Evolutionary conservation across 92 coral and sea anemone genomes (phyloP).

Genomic region (Palythoa caribaeorum): DNA sequence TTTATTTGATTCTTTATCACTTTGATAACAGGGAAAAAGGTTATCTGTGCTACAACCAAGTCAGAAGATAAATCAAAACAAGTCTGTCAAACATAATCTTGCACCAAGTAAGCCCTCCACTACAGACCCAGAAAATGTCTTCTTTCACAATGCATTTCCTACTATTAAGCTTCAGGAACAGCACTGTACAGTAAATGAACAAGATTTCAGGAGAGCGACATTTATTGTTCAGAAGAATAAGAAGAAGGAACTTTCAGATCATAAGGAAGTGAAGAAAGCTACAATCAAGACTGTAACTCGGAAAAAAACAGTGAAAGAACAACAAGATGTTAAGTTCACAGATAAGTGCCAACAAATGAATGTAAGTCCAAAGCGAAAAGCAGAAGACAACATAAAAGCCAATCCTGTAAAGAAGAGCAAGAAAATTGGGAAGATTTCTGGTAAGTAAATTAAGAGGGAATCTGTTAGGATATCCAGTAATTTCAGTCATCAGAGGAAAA

Average conservation of each 20-base stretch:
- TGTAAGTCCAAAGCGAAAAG: constrained; percentile 44
- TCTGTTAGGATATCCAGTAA: no score
- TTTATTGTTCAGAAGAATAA: constrained; percentile 53
- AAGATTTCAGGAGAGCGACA: constrained; percentile 41
- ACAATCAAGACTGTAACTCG: neutral
- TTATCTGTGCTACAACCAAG: constrained; percentile 16
- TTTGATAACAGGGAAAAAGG: neutral
- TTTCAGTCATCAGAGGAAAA: no score
- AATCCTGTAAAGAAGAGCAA: constrained; percentile 25
- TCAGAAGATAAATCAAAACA: constrained; percentile 33
- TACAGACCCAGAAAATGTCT: neutral
- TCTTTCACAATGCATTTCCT: neutral
- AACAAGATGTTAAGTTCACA: neutral
- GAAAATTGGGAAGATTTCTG: neutral
- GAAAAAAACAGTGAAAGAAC: neutral
- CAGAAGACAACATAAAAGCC: constrained; percentile 24
- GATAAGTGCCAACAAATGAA: neutral
- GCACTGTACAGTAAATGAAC: neutral
- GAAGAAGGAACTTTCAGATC: constrained; percentile 1
- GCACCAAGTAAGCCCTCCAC: neutral
- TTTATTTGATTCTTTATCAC: neutral
- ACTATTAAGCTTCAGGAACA: neutral
- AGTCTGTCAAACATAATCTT: constrained; percentile 3
- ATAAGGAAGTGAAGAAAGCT: neutral
- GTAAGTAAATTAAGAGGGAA: neutral